Evolutionary conservation across 2,113 vertebrate species (phyloP).

Genomic region (Delphinapterus leucas): DNA sequence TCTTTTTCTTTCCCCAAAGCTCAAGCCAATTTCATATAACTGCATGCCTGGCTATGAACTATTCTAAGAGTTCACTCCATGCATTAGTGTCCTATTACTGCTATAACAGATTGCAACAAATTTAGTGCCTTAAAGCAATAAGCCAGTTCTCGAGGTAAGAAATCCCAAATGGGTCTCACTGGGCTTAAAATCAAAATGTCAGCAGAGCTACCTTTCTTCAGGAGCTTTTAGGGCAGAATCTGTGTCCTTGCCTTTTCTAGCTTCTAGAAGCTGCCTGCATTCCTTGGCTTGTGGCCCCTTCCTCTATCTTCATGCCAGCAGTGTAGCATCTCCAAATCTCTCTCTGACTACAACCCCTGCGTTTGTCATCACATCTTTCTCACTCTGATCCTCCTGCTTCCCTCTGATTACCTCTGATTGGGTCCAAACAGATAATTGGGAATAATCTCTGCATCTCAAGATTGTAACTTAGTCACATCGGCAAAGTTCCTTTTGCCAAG

Average conservation of each 20-base stretch:
- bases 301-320: neutral
- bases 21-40: neutral
- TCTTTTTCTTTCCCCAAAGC: neutral
- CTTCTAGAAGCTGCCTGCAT: neutral
- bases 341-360: neutral
- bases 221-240: neutral
- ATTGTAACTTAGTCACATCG: neutral
- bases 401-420: neutral
- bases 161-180: neutral
- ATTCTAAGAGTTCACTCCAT: neutral
- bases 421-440: neutral
- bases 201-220: neutral
- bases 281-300: neutral
- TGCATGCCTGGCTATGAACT: neutral
- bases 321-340: neutral
- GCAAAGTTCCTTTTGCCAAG: neutral
- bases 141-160: neutral
- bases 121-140: neutral
- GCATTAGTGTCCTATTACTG: neutral
- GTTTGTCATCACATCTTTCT: neutral
- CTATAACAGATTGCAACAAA: neutral
- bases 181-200: neutral
- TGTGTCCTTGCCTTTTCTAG: neutral
- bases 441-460: neutral
- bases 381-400: neutral